Evolutionary conservation across 2,888 invertebrate species (phyloP).

Genomic region (Cotesia congregata): DNA sequence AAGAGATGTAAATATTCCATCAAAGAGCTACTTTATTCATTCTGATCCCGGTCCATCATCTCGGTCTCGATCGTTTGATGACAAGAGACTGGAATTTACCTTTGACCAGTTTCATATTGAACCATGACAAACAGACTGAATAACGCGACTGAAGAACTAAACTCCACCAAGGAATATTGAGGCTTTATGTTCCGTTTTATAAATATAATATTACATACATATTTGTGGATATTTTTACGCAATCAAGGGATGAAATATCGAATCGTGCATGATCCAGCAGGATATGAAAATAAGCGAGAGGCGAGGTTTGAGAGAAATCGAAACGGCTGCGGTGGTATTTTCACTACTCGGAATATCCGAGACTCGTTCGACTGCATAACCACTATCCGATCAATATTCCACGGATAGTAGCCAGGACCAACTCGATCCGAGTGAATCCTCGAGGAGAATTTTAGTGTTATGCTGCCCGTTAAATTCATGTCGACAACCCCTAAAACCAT

Average conservation of each 20-base stretch:
- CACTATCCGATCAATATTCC: constrained; percentile 23
- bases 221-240: background rate
- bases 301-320: constrained; percentile 7
- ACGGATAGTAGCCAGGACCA: background rate
- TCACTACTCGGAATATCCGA: constrained; percentile 28
- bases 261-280: background rate
- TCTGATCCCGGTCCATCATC: background rate
- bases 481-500: background rate
- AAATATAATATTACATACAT: background rate
- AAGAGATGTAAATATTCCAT: background rate
- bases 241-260: background rate
- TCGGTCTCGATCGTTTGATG: background rate
- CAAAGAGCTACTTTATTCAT: background rate
- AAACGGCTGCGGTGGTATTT: constrained; percentile 30
- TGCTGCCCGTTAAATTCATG: constrained; percentile 12
- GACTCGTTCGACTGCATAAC: constrained; percentile 23
- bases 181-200: background rate
- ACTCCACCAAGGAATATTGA: background rate
- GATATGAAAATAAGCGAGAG: background rate
- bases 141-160: background rate
- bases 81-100: constrained; percentile 18
- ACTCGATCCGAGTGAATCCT: background rate
- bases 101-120: background rate
- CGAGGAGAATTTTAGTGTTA: constrained; percentile 10
- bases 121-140: constrained; percentile 10